Conservation (phyloP, 2,113 vertebrate species). For the Tragelaphus scriptus region DNA sequence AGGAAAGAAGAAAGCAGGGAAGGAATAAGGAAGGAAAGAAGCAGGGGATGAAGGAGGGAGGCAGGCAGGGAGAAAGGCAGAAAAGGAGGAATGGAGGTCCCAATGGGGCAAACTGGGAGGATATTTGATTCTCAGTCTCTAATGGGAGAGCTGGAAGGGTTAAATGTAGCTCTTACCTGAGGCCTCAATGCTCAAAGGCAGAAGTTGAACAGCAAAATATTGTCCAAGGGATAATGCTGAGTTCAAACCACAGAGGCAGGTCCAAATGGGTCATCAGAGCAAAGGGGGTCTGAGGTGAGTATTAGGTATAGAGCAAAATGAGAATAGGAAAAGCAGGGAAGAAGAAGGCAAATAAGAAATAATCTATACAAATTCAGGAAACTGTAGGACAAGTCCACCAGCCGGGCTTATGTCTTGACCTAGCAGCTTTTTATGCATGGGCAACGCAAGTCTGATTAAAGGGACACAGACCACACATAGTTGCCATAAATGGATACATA, state of each 20-base stretch:
- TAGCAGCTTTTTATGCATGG: neutral
- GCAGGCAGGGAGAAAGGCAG: neutral
- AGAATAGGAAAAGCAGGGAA: neutral
- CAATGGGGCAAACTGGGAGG: neutral
- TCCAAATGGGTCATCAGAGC: neutral
- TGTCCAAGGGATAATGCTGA: slow-evolving; percentile 19
- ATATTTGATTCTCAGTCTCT: neutral
- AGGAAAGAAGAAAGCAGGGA: neutral
- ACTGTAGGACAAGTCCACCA: neutral
- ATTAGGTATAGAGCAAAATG: neutral
- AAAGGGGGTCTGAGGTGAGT: slow-evolving; percentile 1
- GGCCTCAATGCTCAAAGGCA: neutral
- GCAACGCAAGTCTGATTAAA: slow-evolving; percentile 17
- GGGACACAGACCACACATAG: neutral
- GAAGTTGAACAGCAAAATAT: slow-evolving; percentile 28
- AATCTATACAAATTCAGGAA: neutral
- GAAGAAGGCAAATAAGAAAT: neutral
- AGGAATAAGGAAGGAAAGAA: neutral
- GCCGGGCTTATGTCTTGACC: neutral
- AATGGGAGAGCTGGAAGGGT: neutral
- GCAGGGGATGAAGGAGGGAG: neutral
- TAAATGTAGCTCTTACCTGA: neutral
- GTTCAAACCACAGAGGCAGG: neutral
- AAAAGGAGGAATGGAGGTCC: neutral
- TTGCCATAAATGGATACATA: neutral